Evolutionary conservation across 2,888 invertebrate species (phyloP), one percentile per base, ranked within the genome.

Genomic region (Heteropelma amictum): DNA sequence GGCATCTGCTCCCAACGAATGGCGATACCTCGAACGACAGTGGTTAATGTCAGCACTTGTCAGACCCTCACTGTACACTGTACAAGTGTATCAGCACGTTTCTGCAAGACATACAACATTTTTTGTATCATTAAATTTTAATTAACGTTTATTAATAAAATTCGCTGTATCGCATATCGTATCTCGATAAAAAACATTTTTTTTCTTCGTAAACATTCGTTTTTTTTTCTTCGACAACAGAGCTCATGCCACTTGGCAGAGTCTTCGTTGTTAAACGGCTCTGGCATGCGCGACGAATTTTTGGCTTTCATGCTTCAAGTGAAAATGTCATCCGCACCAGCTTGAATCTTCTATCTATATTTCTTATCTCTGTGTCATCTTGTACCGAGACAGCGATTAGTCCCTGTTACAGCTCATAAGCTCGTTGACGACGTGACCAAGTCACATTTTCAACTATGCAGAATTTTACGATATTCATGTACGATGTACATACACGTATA

Each of bases 231-330:
- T 60, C 21, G 61, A 70, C 40, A 40, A 70, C 73, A 65, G 60
- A 73, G 58, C 64, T 70, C 30, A 40, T 26, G 53, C 69, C 51
- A 56, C 65, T 77, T 74, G 73, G 75, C 73, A 75, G 35, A 63
- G 56, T 12, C 38, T 21, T 28, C 38, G 65, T 30, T 64, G 67
- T 77, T 65, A 70, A 70, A 71, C 67, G 51, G 17, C 53, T 47
- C 71, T 74, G 74, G 71, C 63, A 75, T 77, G 51, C 21, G 49
- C 49, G 14, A 40, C 28, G 65, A 64, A 65, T 54, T 53, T 70
- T 76, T 73, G 73, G 73, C 75, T 71, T 67, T 67, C 65, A 54
- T 54, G 51, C 42, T 40, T 30, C 40, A 17, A 61, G 42, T 56
- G 64, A 63, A 71, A 67, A 70, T 71, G 19, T 40, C 47, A 65